Percentiles rank a stretch among this genome's conserved stretches.
Evolutionary conservation across 2,113 vertebrate genomes (phyloP).

Genomic region (Empidonax traillii): DNA sequence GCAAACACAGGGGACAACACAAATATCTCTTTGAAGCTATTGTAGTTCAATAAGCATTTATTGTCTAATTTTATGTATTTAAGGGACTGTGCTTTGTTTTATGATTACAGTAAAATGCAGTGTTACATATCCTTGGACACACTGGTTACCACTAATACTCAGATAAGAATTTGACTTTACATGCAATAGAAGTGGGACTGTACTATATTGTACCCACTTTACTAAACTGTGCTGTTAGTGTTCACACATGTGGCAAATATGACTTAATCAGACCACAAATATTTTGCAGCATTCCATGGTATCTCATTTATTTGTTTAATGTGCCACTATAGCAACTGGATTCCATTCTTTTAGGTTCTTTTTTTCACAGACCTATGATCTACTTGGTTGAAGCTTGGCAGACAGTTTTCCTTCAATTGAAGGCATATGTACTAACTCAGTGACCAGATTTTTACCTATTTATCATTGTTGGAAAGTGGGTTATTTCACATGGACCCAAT

Average conservation of each 20-base stretch:
- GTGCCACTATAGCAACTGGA: conserved; percentile 80
- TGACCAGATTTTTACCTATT: conserved; percentile 70
- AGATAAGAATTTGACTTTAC: neutral
- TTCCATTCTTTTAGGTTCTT: conserved; percentile 68
- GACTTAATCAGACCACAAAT: conserved; percentile 83
- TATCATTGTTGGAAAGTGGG: conserved; percentile 57
- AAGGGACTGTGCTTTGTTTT: neutral
- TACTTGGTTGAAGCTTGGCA: conserved; percentile 74
- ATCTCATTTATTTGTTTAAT: conserved; percentile 88
- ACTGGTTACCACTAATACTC: neutral
- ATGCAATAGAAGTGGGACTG: neutral
- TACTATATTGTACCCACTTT: conserved; percentile 12
- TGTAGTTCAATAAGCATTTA: neutral
- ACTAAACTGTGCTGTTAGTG: conserved; percentile 64
- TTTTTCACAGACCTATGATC: conserved; percentile 69
- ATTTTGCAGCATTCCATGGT: conserved; percentile 83
- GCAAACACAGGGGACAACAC: neutral
- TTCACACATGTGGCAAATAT: conserved; percentile 77
- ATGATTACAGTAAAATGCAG: neutral
- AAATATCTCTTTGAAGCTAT: neutral
- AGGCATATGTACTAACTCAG: conserved; percentile 74
- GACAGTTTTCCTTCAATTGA: conserved; percentile 71
- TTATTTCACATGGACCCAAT: conserved; percentile 60
- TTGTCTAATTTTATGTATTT: neutral
- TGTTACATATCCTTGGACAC: neutral